Base-by-base conservation (phyloP, 1,140 invertebrate species). In the Penaeus japonicus region DNA sequence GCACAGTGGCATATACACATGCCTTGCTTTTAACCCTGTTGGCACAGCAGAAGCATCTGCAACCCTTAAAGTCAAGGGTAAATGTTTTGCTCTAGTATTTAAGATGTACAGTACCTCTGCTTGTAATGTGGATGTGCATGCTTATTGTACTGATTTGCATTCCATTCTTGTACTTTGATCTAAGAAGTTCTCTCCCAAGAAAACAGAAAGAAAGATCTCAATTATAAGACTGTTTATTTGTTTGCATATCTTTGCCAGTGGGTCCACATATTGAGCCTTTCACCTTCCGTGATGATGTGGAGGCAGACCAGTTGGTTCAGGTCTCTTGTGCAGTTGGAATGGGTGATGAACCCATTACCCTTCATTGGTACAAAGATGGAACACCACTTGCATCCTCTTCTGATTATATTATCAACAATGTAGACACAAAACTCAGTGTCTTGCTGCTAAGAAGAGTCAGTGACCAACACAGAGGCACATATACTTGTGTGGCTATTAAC, bases 321-420 rank as follows among this genome's bases (percentile, higher is more conserved):
- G 94, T 96, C 47, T 95, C 94, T 90, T 97, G 96, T 93, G 95
- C 96, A 18, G 95, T 98, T 12, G 95, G 95, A 90, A 97, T 97
- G 92, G 96, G 96, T 35, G 96, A 97, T 92, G 93, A 95, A 84
- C 96, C 96, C 1, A 93, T 97, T 84, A 95, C 95, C 83, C 96
- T 97, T 89, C 93, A 93, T 59, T 97, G 96, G 96, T n/a, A 30
- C 57, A 91, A 83, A 83, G 81, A 83, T n/a, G 81, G 59, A 24
- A 57, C 59, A 32, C 81, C 81, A 18, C 59, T 83, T 24, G 47
- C 59, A 20, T 83, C 81, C 30, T n/a, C 54, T 2, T 54, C 89
- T 30, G 70, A 90, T 4, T 90, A 77, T 62, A 24, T 79, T 5
- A 90, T 90, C 80, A 90, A 59, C 54, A 80, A 79, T 79, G 80